Evolutionary conservation across 2,888 invertebrate genomes (phyloP).

Genomic region (Phorcus lineatus): DNA sequence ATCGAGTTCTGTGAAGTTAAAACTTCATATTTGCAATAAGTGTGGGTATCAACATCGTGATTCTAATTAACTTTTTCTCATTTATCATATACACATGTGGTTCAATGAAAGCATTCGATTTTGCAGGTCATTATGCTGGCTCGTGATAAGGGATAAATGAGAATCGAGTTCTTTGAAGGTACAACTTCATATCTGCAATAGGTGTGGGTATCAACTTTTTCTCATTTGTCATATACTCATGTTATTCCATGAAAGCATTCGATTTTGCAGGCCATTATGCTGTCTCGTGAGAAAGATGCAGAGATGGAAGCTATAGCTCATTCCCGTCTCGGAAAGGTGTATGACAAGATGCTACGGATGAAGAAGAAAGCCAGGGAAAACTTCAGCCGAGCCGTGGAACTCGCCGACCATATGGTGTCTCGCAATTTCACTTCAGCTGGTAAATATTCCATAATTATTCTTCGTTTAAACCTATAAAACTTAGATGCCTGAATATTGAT

Average conservation of each 20-base stretch:
- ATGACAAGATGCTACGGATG: slow-evolving; percentile 52
- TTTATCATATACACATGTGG: too few relatives aligned
- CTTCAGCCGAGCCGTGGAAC: slow-evolving; percentile 44
- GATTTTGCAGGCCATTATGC: slow-evolving; percentile 36
- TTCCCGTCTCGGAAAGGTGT: slow-evolving; percentile 47
- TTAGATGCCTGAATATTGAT: too few relatives aligned
- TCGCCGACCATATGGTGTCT: slow-evolving; percentile 49
- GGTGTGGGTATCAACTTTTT: too few relatives aligned
- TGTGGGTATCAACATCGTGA: too few relatives aligned
- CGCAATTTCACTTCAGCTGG: slow-evolving; percentile 42
- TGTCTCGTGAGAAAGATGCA: slow-evolving; percentile 44
- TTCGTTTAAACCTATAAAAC: too few relatives aligned
- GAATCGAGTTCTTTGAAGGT: too few relatives aligned
- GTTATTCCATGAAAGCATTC: too few relatives aligned
- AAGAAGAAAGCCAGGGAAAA: slow-evolving; percentile 51
- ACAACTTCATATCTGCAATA: too few relatives aligned
- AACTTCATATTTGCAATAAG: too few relatives aligned
- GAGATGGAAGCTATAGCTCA: slow-evolving; percentile 54
- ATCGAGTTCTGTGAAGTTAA: too few relatives aligned
- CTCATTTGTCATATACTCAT: too few relatives aligned
- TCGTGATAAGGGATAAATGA: slow-evolving; percentile 42
- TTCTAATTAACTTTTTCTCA: too few relatives aligned
- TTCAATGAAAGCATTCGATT: background rate
- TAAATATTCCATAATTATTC: slow-evolving; percentile 9
- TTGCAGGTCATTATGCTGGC: slow-evolving; percentile 42